These are phyloP conservation scores for Chrysolophus pictus DNA, from an alignment of 2,797 vertebrate genomes.

Conservation along the genomic window DNA sequence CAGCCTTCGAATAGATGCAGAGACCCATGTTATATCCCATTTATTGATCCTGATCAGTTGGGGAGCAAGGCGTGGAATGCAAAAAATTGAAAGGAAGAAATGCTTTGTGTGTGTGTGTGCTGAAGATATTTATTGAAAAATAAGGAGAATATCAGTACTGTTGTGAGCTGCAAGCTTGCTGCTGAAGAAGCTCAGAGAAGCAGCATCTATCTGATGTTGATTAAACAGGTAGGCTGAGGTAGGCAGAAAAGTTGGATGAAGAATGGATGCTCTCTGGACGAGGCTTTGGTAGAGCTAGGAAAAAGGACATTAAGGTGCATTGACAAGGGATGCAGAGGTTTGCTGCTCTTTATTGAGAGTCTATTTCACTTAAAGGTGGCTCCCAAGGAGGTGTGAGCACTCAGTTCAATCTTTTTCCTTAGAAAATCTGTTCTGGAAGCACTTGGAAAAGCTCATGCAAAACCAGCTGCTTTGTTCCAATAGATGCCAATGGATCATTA, in stretches of 20 bases:
- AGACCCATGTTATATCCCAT: not conserved
- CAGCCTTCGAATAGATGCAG: not conserved
- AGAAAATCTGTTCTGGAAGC: not conserved
- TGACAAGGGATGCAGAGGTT: not conserved
- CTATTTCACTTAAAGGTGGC: not conserved
- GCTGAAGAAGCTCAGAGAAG: not conserved
- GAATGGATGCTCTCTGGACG: not conserved
- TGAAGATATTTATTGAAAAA: not conserved
- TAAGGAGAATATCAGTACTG: not conserved
- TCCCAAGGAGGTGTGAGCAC: not conserved
- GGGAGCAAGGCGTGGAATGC: not conserved
- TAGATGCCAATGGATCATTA: not conserved
- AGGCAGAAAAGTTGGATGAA: not conserved
- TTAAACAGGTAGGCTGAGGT: not conserved
- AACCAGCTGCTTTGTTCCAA: conserved; percentile 5
- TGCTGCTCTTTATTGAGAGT: not conserved
- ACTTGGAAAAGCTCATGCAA: not conserved
- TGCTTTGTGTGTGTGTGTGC: not conserved
- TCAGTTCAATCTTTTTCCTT: not conserved
- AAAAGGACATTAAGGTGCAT: not conserved
- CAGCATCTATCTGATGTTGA: not conserved
- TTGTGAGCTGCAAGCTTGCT: not conserved
- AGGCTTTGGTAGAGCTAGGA: not conserved
- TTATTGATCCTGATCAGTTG: not conserved
- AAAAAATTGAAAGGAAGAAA: not conserved